Evolutionary conservation across 2,888 invertebrate genomes (phyloP).

Genomic region (Meganola albula): DNA sequence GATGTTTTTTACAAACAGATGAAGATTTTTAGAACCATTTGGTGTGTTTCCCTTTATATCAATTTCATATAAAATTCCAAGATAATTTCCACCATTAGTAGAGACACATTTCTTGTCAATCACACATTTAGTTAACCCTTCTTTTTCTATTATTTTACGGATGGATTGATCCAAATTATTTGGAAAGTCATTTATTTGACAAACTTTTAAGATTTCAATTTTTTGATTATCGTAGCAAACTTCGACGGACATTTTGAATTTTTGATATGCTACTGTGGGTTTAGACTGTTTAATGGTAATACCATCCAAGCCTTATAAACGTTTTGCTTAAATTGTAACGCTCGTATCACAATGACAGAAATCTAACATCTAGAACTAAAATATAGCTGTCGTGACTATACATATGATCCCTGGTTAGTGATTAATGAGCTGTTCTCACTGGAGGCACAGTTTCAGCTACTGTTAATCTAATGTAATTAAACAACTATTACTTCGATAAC

Average conservation of each 20-base stretch:
- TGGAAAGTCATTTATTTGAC: neutral
- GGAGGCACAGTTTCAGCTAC: too few species aligned
- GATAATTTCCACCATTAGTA: conserved; percentile 30
- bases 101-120: conserved; percentile 18
- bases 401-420: too few species aligned
- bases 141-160: conserved; percentile 23
- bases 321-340: too few species aligned
- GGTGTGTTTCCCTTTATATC: conserved; percentile 33
- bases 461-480: too few species aligned
- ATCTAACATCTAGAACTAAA: too few species aligned
- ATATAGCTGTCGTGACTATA: too few species aligned
- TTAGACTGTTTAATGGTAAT: too few species aligned
- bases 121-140: conserved; percentile 25
- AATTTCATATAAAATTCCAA: conserved; percentile 32
- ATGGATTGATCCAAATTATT: neutral
- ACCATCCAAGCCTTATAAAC: too few species aligned
- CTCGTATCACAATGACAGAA: too few species aligned
- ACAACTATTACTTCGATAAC: too few species aligned
- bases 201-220: neutral
- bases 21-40: conserved; percentile 27
- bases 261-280: too few species aligned
- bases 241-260: neutral
- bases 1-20: conserved; percentile 41
- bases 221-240: neutral
- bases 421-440: too few species aligned